Evolutionary conservation across 1,140 invertebrate genomes (phyloP), one percentile per base, ranked within the genome.

Genomic region (Bradysia coprophila): DNA sequence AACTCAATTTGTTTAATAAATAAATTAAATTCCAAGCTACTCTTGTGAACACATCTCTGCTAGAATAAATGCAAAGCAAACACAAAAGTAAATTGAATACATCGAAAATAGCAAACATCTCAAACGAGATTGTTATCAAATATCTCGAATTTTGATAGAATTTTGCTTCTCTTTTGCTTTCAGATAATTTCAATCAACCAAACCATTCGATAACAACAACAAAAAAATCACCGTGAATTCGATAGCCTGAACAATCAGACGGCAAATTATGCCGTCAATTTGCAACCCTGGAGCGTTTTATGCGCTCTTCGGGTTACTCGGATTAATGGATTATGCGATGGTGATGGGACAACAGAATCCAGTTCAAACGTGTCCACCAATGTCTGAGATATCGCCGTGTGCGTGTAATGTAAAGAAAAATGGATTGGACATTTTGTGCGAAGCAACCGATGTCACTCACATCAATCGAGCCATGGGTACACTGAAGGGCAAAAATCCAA

Each of bases 371-470:
- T 88, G 82, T 60, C 83, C 83, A 13, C 54, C 73, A 33, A 68
- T 69, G 42, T 60, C 53, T 43, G 80, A 80, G 23, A 84, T 86
- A 47, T 60, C 72, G 23, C 84, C 84, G 18, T 91, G 85, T 61
- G 67, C 67, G 43, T 91, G 86, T 56, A 73, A 66, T 37, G 75
- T 86, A 38, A 89, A 89, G 61, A 86, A 83, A 56, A 81, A 81
- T 48, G 85, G 85, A 5, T 65, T 91, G 47, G 85, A 89, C 54
- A 76, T 91, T 33, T 66, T 83, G 19, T 90, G 86, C 66, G 84
- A 89, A 63, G 78, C 76, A 47, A 87, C 81, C 9, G 79, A 84
- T 49, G 66, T 77, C 44, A 59, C 65, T 22, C 76, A 83, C 48
- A 84, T 88, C 16, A 55, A 53, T 16, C 66, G 72, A 54, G 78